Evolutionary conservation across 2,888 invertebrate species (phyloP).

Genomic region (Caenorhabditis panamensis): DNA sequence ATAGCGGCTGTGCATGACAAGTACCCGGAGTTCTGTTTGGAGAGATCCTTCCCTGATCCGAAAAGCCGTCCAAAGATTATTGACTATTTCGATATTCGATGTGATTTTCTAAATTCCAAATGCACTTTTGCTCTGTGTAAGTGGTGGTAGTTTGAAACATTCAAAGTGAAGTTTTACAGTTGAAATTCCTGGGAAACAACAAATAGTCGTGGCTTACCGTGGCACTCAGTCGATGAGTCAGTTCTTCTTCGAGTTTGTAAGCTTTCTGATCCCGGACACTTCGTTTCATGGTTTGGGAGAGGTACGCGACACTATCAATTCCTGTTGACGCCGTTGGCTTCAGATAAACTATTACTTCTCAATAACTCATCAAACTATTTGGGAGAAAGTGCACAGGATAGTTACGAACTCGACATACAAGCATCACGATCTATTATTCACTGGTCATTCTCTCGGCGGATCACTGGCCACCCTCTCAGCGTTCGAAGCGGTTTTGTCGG

Average conservation of each 20-base stretch:
- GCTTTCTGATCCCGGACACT: slow-evolving; percentile 37
- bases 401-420: slow-evolving; percentile 18
- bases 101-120: slow-evolving; percentile 43
- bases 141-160: not conserved
- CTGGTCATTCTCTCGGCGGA: slow-evolving; percentile 56
- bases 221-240: slow-evolving; percentile 49
- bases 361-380: slow-evolving; percentile 13
- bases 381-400: slow-evolving; percentile 13
- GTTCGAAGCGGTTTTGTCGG: slow-evolving; percentile 24
- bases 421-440: slow-evolving; percentile 50
- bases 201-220: slow-evolving; percentile 31
- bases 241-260: slow-evolving; percentile 51
- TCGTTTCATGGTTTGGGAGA: slow-evolving; percentile 43
- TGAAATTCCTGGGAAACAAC: slow-evolving; percentile 15
- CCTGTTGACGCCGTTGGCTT: too few relatives aligned
- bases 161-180: slow-evolving; percentile 4
- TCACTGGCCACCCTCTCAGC: slow-evolving; percentile 35
- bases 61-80: slow-evolving; percentile 23
- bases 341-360: slow-evolving; percentile 54
- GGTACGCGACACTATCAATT: slow-evolving; percentile 13
- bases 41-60: slow-evolving; percentile 31
- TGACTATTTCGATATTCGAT: slow-evolving; percentile 17
- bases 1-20: slow-evolving; percentile 34
- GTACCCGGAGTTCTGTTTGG: slow-evolving; percentile 26
- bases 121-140: slow-evolving; percentile 46